These are phyloP conservation scores for Microctonus brassicae DNA, from an alignment of 2,888 invertebrate species.

Conservation along the genomic window DNA sequence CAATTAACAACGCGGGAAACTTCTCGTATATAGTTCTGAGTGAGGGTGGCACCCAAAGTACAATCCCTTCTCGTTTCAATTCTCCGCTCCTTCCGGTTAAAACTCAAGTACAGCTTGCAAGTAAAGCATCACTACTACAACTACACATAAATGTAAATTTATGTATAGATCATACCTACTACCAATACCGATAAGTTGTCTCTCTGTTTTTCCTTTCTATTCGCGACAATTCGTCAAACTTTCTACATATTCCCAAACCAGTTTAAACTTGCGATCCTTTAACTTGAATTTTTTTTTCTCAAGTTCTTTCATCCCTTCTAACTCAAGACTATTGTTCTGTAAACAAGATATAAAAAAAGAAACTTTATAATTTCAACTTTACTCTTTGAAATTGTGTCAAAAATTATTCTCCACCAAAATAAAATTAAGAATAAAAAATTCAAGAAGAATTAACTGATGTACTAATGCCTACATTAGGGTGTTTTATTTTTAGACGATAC, in stretches of 20 bases:
- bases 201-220: not conserved
- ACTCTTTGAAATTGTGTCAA: slow-evolving; percentile 6
- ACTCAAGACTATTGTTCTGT: not conserved
- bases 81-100: slow-evolving; percentile 39
- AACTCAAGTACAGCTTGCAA: slow-evolving; percentile 4
- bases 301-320: slow-evolving; percentile 13
- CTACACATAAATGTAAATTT: not conserved
- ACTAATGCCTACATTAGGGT: too few species aligned
- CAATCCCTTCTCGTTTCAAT: slow-evolving; percentile 41
- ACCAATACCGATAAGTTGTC: not conserved
- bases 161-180: slow-evolving; percentile 21
- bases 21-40: slow-evolving; percentile 18
- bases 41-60: slow-evolving; percentile 37
- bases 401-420: not conserved
- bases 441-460: not conserved
- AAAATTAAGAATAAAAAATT: too few species aligned
- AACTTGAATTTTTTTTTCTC: slow-evolving; percentile 33
- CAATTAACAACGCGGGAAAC: slow-evolving; percentile 61
- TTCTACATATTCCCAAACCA: slow-evolving; percentile 22
- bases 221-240: slow-evolving; percentile 13
- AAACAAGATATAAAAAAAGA: not conserved
- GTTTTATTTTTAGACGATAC: too few species aligned
- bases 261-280: slow-evolving; percentile 27
- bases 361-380: not conserved
- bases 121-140: not conserved